Base-by-base conservation (phyloP, 2,113 vertebrate genomes). In the Ceuthmochares aereus region DNA sequence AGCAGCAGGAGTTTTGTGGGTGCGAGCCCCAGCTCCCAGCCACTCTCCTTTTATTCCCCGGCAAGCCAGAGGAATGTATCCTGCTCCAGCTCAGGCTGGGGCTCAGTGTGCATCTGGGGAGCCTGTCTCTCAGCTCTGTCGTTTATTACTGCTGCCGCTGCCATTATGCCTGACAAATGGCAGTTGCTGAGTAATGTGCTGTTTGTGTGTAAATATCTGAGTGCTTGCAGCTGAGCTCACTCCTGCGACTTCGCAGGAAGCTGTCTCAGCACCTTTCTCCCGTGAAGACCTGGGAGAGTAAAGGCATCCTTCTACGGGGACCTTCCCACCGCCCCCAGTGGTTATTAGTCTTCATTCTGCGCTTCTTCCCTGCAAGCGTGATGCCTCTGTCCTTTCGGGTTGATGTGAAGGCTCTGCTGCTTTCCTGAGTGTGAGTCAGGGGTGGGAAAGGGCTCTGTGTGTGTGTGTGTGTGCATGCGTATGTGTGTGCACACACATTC, bases 161-260 rank as follows among this genome's bases (percentile, higher is more conserved):
- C 89, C 87, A 93, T 87, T 87, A 74, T 10, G 84, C 89, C 91
- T 93, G 84, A 89, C 84, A 84, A 89, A 81, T 76, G 75, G 87
- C 92, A 96, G 88, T 88, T 87, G 92, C 87, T 95, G 93, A 92
- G 94, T 96, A 94, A 97, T 88, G 93, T 90, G 93, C 86, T 95
- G 96, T 86, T 84, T 89, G 90, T 87, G 85, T 92, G 93, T 93
- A 96, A 92, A 95, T 90, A 94, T 86, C 93, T 69, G 74, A 94
- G 84, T 45, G 67, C 93, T 91, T 27, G 1, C 89, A 93, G 89
- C 90, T 87, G 87, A 87, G 95, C 92, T 97, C 93, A 70, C 87
- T 85, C 67, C 89, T 73, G 82, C 62, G 78, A 87, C 93, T 96
- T 96, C 25, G 78, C 93, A 91, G 94, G 91, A 84, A 96, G 87